Conservation (phyloP, 2,797 vertebrate genomes). For the Enteromius afrohamiltoni region DNA sequence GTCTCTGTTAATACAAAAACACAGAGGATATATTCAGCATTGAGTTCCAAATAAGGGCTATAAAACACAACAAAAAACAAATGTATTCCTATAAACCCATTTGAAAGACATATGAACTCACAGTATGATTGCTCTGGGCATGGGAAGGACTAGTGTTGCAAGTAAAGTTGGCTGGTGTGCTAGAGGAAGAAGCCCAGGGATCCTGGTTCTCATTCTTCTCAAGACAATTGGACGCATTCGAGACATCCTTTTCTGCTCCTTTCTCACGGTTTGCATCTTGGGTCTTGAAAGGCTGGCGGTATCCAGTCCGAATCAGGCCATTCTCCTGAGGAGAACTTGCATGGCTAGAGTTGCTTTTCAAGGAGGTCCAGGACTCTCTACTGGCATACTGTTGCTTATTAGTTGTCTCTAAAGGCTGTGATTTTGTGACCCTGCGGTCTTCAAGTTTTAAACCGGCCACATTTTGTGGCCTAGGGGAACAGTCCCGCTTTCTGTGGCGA, state of each 20-base stretch:
- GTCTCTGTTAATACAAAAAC: constrained; percentile 75
- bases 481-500: constrained; percentile 64
- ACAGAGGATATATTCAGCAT: constrained; percentile 32
- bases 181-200: constrained; percentile 62
- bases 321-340: constrained; percentile 49
- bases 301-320: constrained; percentile 59
- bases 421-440: constrained; percentile 74
- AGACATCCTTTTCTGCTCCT: constrained; percentile 76
- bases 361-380: constrained; percentile 70
- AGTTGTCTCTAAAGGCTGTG: constrained; percentile 60
- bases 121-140: constrained; percentile 54
- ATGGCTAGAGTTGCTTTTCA: constrained; percentile 59
- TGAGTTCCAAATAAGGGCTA: not conserved
- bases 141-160: constrained; percentile 75
- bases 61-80: not conserved
- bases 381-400: constrained; percentile 65
- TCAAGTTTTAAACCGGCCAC: constrained; percentile 83
- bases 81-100: not conserved
- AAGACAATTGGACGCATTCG: constrained; percentile 66
- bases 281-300: constrained; percentile 61
- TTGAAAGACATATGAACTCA: constrained; percentile 28
- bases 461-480: constrained; percentile 72
- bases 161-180: constrained; percentile 69
- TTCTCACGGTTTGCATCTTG: constrained; percentile 57
- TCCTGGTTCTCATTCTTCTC: constrained; percentile 80